Conservation (phyloP, 2,113 vertebrate species). For the Steatornis caripensis region DNA sequence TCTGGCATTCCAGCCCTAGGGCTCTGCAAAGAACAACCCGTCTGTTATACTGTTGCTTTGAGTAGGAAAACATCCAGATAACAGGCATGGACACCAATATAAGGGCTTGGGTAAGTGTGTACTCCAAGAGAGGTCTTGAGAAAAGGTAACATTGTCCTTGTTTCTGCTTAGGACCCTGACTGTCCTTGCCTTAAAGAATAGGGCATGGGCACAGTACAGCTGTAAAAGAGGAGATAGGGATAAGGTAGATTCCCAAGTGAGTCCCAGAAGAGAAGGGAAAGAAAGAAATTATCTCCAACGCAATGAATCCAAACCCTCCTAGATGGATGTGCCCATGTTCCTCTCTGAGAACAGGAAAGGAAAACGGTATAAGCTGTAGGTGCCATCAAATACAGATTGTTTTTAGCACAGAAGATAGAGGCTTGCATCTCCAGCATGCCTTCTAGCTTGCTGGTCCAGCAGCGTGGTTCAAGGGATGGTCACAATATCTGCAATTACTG, state of each 20-base stretch:
- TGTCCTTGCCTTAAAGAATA: background rate
- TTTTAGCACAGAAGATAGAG: background rate
- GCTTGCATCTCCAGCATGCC: background rate
- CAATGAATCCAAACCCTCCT: background rate
- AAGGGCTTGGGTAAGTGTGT: background rate
- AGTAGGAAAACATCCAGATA: too few relatives aligned
- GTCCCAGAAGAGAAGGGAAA: background rate
- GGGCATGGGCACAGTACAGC: background rate
- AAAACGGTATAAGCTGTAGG: background rate
- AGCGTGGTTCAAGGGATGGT: background rate
- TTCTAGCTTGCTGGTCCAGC: background rate
- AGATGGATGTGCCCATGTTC: background rate
- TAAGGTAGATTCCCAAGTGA: background rate
- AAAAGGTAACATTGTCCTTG: too few relatives aligned
- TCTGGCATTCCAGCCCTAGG: background rate
- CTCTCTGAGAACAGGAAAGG: background rate
- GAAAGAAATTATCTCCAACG: accelerated
- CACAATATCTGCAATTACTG: accelerated
- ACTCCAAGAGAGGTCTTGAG: background rate
- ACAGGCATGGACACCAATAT: background rate
- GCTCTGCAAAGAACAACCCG: background rate
- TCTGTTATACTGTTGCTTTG: background rate
- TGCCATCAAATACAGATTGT: background rate
- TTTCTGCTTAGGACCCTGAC: background rate
- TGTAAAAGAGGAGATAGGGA: background rate